phyloP scores from a whole-genome alignment of 2,888 invertebrate genomes.

The Lasioglossum figueresi region DNA sequence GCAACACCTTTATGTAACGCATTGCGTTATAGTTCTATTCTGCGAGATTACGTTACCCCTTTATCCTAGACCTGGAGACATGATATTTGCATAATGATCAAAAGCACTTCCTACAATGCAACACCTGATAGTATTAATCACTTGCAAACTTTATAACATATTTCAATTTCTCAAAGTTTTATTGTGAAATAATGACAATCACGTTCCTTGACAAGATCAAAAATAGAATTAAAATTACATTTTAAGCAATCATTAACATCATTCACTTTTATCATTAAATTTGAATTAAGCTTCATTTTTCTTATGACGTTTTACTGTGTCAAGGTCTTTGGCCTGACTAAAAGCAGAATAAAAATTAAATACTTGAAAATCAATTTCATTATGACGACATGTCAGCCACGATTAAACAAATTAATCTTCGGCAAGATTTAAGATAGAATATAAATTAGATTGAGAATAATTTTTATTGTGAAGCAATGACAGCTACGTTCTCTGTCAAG shows the following conservation, averaged over 20 bases:
- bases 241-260: background rate
- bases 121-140: background rate
- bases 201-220: background rate
- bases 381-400: too few species aligned
- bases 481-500: background rate
- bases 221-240: background rate
- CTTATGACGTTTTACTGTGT: background rate
- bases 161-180: background rate
- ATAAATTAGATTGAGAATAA: background rate
- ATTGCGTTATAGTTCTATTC: background rate
- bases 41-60: background rate
- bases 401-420: too few species aligned
- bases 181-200: background rate
- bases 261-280: background rate
- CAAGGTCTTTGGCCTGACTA: too few species aligned
- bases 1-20: constrained; percentile 22
- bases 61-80: background rate
- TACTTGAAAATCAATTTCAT: background rate
- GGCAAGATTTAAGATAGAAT: background rate
- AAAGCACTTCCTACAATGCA: background rate
- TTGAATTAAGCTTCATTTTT: background rate
- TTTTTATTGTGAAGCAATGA: background rate
- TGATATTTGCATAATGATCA: background rate
- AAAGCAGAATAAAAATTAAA: too few species aligned
- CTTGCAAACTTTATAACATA: too few species aligned